These are phyloP conservation scores for Benthosema pterotum DNA, from an alignment of 2,797 vertebrate genomes.

Conservation along the genomic window DNA sequence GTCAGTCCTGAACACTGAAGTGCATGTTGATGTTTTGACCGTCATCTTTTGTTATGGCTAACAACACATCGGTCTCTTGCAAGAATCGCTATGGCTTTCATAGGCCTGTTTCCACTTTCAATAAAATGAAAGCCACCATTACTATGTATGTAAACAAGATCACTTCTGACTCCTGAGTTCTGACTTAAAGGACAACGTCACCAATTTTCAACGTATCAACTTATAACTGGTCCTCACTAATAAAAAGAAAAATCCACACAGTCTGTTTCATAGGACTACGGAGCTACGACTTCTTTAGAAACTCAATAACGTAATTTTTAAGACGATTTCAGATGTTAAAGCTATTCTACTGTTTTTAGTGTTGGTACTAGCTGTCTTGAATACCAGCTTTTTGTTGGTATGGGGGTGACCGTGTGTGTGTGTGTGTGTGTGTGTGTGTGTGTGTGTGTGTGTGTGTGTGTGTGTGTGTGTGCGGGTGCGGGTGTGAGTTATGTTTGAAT, in stretches of 20 bases:
- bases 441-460: background rate
- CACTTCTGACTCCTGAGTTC: background rate
- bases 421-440: background rate
- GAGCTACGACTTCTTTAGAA: no score
- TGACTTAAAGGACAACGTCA: background rate
- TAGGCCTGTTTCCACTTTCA: slow-evolving; percentile 34
- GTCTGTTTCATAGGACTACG: no score
- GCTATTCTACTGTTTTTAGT: no score
- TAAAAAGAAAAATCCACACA: no score
- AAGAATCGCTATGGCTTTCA: slow-evolving; percentile 3
- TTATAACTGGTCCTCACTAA: no score
- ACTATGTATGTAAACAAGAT: background rate
- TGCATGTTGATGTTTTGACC: slow-evolving; percentile 54
- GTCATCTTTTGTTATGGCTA: slow-evolving; percentile 39
- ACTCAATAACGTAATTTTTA: no score
- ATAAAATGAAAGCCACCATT: slow-evolving; percentile 17
- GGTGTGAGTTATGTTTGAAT: slow-evolving; percentile 9
- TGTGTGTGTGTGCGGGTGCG: background rate
- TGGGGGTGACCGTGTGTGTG: no score
- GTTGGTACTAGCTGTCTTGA: no score
- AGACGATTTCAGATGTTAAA: no score
- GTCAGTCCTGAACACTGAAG: slow-evolving; percentile 36
- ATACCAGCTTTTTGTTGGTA: background rate
- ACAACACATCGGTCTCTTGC: slow-evolving; percentile 33
- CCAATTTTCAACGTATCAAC: no score